Conservation (phyloP, 2,888 invertebrate genomes). For the Sympetrum striolatum region DNA sequence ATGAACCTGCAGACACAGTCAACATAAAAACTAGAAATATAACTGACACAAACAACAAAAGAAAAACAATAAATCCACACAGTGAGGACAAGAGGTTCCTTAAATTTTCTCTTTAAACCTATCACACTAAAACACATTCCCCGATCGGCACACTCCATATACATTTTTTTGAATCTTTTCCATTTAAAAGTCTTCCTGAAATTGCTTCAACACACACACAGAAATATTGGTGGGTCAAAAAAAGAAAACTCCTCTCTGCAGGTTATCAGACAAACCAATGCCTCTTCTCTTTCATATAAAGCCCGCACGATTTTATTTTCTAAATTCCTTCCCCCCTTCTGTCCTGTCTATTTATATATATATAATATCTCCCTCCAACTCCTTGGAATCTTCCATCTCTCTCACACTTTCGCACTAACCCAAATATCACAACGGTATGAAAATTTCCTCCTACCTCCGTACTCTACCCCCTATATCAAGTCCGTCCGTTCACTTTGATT, state of each 20-base stretch:
- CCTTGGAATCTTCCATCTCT: neutral
- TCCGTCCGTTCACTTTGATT: neutral
- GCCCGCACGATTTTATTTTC: neutral
- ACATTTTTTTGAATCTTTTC: neutral
- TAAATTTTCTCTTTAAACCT: neutral
- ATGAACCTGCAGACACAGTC: conserved; percentile 28
- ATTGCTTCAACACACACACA: conserved; percentile 20
- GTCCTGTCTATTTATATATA: neutral
- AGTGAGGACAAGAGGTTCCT: conserved; percentile 34
- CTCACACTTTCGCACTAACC: conserved; percentile 34
- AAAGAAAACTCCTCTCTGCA: neutral
- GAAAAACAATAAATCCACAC: conserved; percentile 40
- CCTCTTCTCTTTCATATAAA: neutral
- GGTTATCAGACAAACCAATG: neutral
- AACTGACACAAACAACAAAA: conserved; percentile 41
- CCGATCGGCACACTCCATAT: conserved; percentile 18
- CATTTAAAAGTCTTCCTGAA: neutral
- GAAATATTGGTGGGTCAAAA: conserved; percentile 31
- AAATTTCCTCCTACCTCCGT: conserved; percentile 41
- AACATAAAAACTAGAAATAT: conserved; percentile 34
- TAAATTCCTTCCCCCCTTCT: neutral
- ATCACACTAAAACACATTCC: conserved; percentile 4
- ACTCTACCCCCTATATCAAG: neutral
- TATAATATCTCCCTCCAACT: neutral
- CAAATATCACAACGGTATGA: conserved; percentile 48